Base-by-base conservation (phyloP, 2,113 vertebrate species). In the Fulica atra region DNA sequence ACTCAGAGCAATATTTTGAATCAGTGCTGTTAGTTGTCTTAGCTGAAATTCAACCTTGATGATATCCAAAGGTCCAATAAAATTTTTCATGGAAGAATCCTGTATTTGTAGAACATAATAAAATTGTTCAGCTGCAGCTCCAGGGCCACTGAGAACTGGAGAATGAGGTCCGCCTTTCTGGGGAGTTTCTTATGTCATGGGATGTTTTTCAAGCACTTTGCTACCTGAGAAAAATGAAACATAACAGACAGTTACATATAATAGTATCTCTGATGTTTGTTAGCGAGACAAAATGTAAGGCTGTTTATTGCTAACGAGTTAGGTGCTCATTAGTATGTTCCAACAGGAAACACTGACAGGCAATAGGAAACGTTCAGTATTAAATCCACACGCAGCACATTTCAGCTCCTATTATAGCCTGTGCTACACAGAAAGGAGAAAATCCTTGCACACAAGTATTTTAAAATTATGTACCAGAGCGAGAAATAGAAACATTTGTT, bases 141-240 rank as follows among this genome's bases (percentile, higher is more conserved):
- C 86, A 92, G 50, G 69, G 88, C 79, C 3, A 16, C 29, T 9
- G 69, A 73, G 68, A 95, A 73, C 66, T 68, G 60, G 53, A 92
- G 81, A 92, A 89, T 0, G 57, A 94, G 61, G 73, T 74, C 51
- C 6, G 25, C 69, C 88, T 40, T 86, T 94, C 95, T 86, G 31
- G 17, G 60, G 80, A 81, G 68, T 81, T 91, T 86, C 93, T 96
- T 80, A 54, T 44, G 83, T 81, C 91, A 57, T 33, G 16, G 89
- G 89, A 97, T 82, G 61, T 89, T 88, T 96, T 93, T 51, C 28
- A 85, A 85, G 83, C 73, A 72, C 79, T 95, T 93, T 82, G 48
- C 65, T 84, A 83, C 96, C 98, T 98, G 89, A 93, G 88, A 97
- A 97, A 92, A 86, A 96, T 26, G 68, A 93, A 96, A 94, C 60